These are phyloP conservation scores for Rhineura floridana DNA, from an alignment of 2,113 vertebrate genomes.

Conservation along the genomic window DNA sequence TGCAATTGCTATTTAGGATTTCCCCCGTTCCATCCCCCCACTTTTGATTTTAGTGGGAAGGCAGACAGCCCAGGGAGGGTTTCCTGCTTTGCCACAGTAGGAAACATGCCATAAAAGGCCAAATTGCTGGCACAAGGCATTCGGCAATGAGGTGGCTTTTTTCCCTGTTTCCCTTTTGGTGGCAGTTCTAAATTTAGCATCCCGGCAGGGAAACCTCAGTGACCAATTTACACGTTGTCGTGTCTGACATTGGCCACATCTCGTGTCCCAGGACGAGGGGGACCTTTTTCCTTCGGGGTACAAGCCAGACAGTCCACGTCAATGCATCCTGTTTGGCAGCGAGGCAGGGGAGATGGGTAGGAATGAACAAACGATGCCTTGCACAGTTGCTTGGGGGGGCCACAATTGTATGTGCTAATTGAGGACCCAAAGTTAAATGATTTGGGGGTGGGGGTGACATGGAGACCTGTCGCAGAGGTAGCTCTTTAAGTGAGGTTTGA, in stretches of 20 bases:
- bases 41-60: no score
- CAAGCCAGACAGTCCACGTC: not conserved
- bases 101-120: not conserved
- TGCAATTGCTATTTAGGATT: no score
- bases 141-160: not conserved
- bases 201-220: fast-evolving
- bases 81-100: not conserved
- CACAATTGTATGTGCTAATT: no score
- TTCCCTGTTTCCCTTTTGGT: not conserved
- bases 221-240: not conserved
- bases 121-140: not conserved
- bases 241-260: no score
- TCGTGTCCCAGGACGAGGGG: not conserved
- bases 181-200: not conserved
- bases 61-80: no score
- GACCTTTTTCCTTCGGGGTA: not conserved
- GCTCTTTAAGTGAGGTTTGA: no score
- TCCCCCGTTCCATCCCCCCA: no score
- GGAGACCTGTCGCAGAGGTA: no score
- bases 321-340: not conserved
- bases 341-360: not conserved
- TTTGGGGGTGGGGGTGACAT: not conserved
- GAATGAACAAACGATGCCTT: no score
- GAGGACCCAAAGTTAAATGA: not conserved
- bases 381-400: not conserved